Base-by-base conservation (phyloP, 2,797 vertebrate species). In the Champsocephalus gunnari region DNA sequence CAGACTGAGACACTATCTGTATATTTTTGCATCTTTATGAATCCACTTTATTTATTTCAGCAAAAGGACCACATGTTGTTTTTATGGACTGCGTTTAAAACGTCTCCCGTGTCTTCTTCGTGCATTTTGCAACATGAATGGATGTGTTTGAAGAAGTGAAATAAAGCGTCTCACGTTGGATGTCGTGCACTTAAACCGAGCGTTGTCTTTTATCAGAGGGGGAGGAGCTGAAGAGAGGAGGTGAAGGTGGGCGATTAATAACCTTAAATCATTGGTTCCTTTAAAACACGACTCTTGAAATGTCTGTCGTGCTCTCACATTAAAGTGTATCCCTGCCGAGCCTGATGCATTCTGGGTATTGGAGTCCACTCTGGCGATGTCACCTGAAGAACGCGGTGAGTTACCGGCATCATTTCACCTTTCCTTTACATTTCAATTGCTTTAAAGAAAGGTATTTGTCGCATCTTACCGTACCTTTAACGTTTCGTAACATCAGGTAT, bases 141-240 rank as follows among this genome's bases (percentile, higher is more conserved):
- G 76, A 83, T 86, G 83, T 89, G 67, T 87, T 79, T 86, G 71
- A 87, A 56, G 70, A 82, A 28, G 66, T 91, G 75, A 87, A 92
- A 89, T 92, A 92, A 93, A 91, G 68, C 14, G 68, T 75, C 47
- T 85, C 74, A 49, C 84, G 85, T 87, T 79, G 87, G 34, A 80
- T 86, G 83, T 82, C 47, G 75, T 79, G 77, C 72, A 81, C 68
- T 64, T 47, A 54, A 58, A 28, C 0, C 13, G 3, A 45, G 43
- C 16, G 57, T 10, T 68, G 70, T 84, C 54, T 68, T 71, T 10
- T 56, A 11, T 48, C 45, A 1, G 45, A 38, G 28, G 28, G 28
- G 28, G n/a, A n/a, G n/a, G n/a, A n/a, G n/a, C n/a, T n/a, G n/a
- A n/a, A n/a, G n/a, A n/a, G n/a, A n/a, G n/a, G n/a, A n/a, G n/a